Evolutionary conservation across 2,888 invertebrate genomes (phyloP), one percentile per base, ranked within the genome.

Genomic region (Drosophila longiperda): DNA sequence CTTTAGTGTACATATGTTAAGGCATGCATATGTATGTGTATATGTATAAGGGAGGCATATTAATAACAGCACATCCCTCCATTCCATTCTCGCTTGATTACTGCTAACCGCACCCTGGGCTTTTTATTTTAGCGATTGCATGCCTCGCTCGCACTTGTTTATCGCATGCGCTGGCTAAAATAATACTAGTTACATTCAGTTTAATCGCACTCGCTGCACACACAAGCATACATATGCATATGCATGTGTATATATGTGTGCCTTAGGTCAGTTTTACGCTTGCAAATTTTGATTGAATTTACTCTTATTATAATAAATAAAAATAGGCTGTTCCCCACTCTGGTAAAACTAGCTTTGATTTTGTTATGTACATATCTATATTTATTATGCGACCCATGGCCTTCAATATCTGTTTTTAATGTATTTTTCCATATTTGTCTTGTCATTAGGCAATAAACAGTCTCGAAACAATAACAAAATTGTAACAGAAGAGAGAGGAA

Each of bases 131-230:
- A 38, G 32, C 42, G 33, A 49, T 54, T 77, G 65, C 81, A 77
- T 70, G 66, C 60, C 23, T 45, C 45, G 15, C 61, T 57, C 42
- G 20, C 52, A 64, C 80, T 68, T 80, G 73, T 67, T 78, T 68
- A 66, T 80, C 67, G 63, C 84, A 66, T 76, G 66, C 61, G 73
- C 64, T 78, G 54, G 61, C 59, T 66, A 67, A 81, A 81, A 17
- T 29, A 45, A 45, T 89, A 89, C 84, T 80, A 80, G 84, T 82
- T 80, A 80, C 49, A 80, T 69, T 84, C 89, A 75, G 84, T 87
- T 84, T 75, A 42, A 84, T 85, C 80, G 73, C 75, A 88, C 60
- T 75, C 65, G 62, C 57, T 65, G 52, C 64, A 23, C 40, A 52
- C 26, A 63, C 40, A 15, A 26, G 42, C 52, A 61, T 34, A 34